Conservation (phyloP, 2,797 vertebrate genomes). For the Squalus acanthias region DNA sequence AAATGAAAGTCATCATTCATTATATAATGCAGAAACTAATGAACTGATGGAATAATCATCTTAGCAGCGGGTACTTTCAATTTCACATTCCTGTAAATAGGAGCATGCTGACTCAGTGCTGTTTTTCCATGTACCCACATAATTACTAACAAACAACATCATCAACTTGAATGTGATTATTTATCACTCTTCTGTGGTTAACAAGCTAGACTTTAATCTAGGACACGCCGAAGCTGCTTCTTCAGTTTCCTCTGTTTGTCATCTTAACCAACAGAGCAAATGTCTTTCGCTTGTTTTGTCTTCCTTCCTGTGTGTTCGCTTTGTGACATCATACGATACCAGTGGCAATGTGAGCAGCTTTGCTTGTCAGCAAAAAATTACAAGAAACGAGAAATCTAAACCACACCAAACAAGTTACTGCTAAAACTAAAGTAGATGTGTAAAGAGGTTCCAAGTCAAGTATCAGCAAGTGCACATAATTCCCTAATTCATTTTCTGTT, state of each 20-base stretch:
- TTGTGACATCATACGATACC: not conserved
- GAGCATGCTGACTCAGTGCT: conserved; percentile 19
- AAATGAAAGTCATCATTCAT: not conserved
- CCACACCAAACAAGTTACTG: not conserved
- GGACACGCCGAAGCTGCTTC: conserved; percentile 7
- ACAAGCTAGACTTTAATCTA: conserved; percentile 26
- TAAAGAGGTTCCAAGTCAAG: not conserved
- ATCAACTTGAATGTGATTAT: not conserved
- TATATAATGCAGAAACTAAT: not conserved
- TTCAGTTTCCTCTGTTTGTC: not conserved
- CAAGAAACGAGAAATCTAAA: not conserved
- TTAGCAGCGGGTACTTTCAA: not conserved
- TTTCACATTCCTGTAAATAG: not conserved
- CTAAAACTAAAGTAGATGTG: not conserved
- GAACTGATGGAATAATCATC: conserved; percentile 18
- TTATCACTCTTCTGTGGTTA: not conserved
- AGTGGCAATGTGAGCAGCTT: not conserved
- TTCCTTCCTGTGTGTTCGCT: conserved; percentile 19
- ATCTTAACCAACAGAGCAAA: not conserved
- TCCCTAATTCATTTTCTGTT: not conserved
- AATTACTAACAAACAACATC: conserved; percentile 12
- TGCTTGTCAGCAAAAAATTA: not conserved
- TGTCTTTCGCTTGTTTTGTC: not conserved
- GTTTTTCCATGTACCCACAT: conserved; percentile 9
- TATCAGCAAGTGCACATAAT: not conserved